These are phyloP conservation scores for Bombycilla garrulus DNA, from an alignment of 2,113 vertebrate genomes.

Conservation along the genomic window DNA sequence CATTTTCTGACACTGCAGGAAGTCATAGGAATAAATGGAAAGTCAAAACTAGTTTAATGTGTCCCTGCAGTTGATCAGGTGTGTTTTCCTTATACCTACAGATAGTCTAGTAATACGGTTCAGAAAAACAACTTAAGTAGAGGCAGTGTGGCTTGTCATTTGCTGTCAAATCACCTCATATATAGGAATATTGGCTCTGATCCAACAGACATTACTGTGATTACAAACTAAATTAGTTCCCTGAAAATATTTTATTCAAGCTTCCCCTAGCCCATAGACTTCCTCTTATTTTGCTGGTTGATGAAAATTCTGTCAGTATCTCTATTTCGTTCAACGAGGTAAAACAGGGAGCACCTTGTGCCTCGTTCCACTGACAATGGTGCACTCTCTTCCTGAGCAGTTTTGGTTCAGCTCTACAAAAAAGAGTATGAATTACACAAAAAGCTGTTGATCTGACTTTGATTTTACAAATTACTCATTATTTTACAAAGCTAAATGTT, in stretches of 20 bases:
- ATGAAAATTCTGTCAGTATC: background rate
- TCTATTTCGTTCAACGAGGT: background rate
- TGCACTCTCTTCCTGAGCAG: background rate
- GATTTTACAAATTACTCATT: background rate
- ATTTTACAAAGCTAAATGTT: background rate
- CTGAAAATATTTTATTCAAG: background rate
- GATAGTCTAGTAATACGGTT: background rate
- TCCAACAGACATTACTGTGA: background rate
- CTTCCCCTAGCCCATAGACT: background rate
- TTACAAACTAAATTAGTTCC: background rate
- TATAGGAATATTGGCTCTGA: background rate
- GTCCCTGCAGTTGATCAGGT: background rate
- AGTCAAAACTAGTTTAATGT: background rate
- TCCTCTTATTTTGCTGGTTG: background rate
- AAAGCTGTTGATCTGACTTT: background rate
- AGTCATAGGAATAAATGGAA: background rate
- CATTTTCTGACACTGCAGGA: background rate
- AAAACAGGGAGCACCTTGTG: background rate
- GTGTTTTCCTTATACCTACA: background rate
- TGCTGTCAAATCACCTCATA: background rate
- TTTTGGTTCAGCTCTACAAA: background rate
- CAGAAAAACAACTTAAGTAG: background rate
- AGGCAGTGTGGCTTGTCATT: background rate
- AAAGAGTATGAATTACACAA: background rate
- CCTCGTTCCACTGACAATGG: background rate